phyloP scores from a whole-genome alignment of 2,113 vertebrate genomes.

The Neodontobutis hainanensis region DNA sequence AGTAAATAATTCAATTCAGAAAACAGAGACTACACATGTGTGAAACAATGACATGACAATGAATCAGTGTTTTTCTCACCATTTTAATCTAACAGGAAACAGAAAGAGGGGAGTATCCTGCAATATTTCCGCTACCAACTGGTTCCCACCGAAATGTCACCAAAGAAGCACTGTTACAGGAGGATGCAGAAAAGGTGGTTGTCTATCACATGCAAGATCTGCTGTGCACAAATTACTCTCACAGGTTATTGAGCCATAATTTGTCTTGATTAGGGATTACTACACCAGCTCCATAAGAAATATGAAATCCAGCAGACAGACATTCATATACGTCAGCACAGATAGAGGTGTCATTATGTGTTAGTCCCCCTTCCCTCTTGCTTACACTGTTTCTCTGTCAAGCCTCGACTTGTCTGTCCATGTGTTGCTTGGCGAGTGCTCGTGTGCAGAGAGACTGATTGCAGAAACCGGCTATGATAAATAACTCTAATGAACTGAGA shows the following conservation, averaged over 20 bases:
- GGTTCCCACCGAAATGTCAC: slow-evolving; percentile 42
- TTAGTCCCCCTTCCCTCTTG: not conserved
- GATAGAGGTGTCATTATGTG: slow-evolving; percentile 31
- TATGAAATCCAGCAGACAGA: slow-evolving; percentile 9
- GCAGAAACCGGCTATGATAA: slow-evolving; percentile 74
- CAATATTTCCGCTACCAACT: slow-evolving; percentile 46
- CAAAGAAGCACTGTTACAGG: slow-evolving; percentile 28
- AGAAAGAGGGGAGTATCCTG: slow-evolving; percentile 63
- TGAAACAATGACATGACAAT: not conserved
- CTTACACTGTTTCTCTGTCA: slow-evolving; percentile 28
- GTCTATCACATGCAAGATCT: slow-evolving; percentile 36
- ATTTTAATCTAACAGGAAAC: slow-evolving; percentile 49
- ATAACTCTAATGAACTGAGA: slow-evolving; percentile 76
- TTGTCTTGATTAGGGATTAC: slow-evolving; percentile 22
- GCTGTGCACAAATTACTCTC: not conserved
- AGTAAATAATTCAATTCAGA: no score
- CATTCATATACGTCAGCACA: slow-evolving; percentile 26
- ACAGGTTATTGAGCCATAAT: slow-evolving; percentile 14
- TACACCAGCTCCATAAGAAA: slow-evolving; percentile 7
- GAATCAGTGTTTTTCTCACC: slow-evolving; percentile 9
- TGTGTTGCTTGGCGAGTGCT: slow-evolving; percentile 72
- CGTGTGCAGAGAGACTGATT: slow-evolving; percentile 72
- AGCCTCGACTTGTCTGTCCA: slow-evolving; percentile 58
- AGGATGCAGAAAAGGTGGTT: slow-evolving; percentile 24
- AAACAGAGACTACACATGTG: not conserved